Percentiles rank a stretch among this genome's conserved stretches.
Evolutionary conservation across 2,113 vertebrate species (phyloP).

Genomic region (Petaurus breviceps): DNA sequence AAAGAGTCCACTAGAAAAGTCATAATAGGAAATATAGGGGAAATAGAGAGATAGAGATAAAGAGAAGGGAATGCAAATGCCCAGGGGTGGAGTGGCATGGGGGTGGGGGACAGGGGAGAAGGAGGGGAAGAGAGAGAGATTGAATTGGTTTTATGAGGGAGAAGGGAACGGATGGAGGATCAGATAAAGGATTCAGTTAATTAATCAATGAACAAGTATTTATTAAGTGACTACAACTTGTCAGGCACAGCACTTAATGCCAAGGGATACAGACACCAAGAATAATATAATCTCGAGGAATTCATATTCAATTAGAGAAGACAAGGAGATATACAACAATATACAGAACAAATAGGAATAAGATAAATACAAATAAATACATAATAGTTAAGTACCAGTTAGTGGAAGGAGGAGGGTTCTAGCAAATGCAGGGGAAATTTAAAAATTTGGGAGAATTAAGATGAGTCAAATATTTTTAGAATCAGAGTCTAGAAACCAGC

Average conservation of each 20-base stretch:
- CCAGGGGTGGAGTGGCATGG: too few species aligned
- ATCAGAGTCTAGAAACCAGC: background rate
- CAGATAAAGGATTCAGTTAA: background rate
- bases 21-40: background rate
- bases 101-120: background rate
- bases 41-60: background rate
- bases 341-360: background rate
- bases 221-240: background rate
- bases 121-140: background rate
- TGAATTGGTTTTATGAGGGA: background rate
- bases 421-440: background rate
- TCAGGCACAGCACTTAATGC: background rate
- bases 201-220: background rate
- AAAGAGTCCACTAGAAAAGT: background rate
- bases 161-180: background rate
- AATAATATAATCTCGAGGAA: background rate
- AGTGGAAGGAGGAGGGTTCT: background rate
- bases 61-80: background rate
- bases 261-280: background rate
- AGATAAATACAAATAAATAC: background rate
- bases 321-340: background rate
- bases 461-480: background rate
- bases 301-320: background rate
- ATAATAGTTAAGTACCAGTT: background rate
- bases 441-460: background rate